Percentiles rank a stretch among this genome's conserved stretches.
phyloP scores from a whole-genome alignment of 2,797 vertebrate genomes.

The Gambelia wislizenii region DNA sequence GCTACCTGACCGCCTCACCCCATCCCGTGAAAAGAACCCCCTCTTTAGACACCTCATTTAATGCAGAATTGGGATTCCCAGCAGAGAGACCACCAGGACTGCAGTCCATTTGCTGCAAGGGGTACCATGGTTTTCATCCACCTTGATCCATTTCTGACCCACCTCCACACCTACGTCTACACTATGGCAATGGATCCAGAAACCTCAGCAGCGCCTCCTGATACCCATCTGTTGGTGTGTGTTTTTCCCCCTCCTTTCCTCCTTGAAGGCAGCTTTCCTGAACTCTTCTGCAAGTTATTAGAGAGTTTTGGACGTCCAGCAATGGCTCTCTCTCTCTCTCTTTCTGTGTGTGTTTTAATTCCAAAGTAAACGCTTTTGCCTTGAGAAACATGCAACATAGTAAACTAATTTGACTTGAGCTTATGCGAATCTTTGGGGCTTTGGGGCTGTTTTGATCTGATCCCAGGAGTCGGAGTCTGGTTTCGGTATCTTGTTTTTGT shows the following conservation, averaged over 20 bases:
- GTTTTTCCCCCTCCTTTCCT: background rate
- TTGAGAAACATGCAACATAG: constrained; percentile 72
- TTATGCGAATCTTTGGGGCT: constrained; percentile 70
- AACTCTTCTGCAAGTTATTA: constrained; percentile 74
- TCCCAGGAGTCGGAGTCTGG: constrained; percentile 75
- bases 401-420: constrained; percentile 74
- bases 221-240: constrained; percentile 65
- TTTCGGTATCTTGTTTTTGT: constrained; percentile 71
- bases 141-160: constrained; percentile 62
- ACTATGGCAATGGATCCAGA: constrained; percentile 12
- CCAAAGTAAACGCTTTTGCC: constrained; percentile 75
- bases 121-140: constrained; percentile 17
- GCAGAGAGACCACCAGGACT: accelerated
- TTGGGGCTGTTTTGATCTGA: constrained; percentile 73
- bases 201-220: constrained; percentile 71
- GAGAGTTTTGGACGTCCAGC: constrained; percentile 58
- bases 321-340: background rate
- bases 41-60: accelerated
- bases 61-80: background rate
- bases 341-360: constrained; percentile 54
- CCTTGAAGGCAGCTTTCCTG: constrained; percentile 66
- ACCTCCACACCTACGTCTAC: constrained; percentile 55
- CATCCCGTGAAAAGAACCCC: background rate
- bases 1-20: background rate
- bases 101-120: background rate